A percentile compares a stretch with the other conserved stretches of the same genome.
Evolutionary conservation across 2,888 invertebrate species (phyloP).

Genomic region (Drosophila kuntzei): DNA sequence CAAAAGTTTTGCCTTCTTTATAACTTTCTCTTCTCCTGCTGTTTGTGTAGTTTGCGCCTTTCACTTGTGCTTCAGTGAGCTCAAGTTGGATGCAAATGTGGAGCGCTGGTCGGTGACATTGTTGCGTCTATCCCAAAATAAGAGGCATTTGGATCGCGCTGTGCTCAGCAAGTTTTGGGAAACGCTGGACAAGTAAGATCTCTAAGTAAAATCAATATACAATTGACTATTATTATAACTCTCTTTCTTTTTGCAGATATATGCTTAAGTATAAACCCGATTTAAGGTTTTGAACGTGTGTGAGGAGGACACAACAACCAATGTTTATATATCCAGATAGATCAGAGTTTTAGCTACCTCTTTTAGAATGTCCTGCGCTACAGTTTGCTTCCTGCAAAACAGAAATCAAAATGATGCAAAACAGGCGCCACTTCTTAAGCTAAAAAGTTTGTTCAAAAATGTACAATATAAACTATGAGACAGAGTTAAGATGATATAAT

Average conservation of each 20-base stretch:
- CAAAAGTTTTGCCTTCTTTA: background rate
- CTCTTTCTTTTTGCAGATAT: constrained; percentile 74
- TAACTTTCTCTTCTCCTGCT: constrained; percentile 3
- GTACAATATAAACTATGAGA: constrained; percentile 65
- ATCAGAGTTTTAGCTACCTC: constrained; percentile 23
- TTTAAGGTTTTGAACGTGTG: constrained; percentile 77
- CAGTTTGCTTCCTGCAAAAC: constrained; percentile 5
- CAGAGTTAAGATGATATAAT: constrained; percentile 46
- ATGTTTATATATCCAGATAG: constrained; percentile 12
- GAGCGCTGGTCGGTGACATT: constrained; percentile 98
- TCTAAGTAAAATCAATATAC: background rate
- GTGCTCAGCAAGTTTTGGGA: constrained; percentile 99
- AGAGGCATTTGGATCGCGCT: constrained; percentile 98
- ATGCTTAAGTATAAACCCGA: constrained; percentile 85
- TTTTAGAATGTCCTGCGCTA: constrained; percentile 11
- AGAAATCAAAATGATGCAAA: constrained; percentile 17
- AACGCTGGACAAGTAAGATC: constrained; percentile 93
- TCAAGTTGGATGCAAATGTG: constrained; percentile 97
- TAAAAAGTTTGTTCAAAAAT: constrained; percentile 55
- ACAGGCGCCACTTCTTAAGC: constrained; percentile 31
- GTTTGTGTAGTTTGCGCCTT: constrained; percentile 94
- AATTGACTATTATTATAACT: background rate
- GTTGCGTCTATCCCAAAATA: constrained; percentile 95
- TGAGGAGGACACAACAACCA: constrained; percentile 7
- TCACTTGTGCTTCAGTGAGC: constrained; percentile 98